Evolutionary conservation across 2,888 invertebrate species (phyloP), one percentile per base, ranked within the genome.

Genomic region (Cotesia congregata): DNA sequence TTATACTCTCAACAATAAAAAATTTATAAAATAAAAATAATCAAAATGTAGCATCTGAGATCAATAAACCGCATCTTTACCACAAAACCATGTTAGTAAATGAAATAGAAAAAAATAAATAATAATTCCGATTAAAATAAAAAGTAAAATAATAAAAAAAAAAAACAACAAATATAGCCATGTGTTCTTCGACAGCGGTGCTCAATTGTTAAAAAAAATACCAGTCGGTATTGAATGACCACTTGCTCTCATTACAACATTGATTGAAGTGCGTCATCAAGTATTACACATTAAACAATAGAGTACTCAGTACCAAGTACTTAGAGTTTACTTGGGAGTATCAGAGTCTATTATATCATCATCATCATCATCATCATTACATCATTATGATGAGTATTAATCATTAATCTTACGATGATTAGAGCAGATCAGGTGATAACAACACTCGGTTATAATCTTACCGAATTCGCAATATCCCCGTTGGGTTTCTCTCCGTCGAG

Each of bases 401-500:
- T 50, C 50, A 50, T 50, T 50, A 50, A 7, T 50, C 50, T 12
- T 50, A 50, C 12, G 9, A 9, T 9, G 9, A 50, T 50, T 50
- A 50, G 50, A 50, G 7, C 50, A 50, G 30, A 3, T 50, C 50
- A 12, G 7, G 12, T 50, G 9, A 50, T 50, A 50, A 12, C 12
- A 50, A 50, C 50, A 50, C 40, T 67, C 15, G 62, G 41, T 77
- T 64, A 72, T 60, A 75, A 64, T 77, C 89, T 90, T 88, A 89
- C 88, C 89, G 86, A 85, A 75, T 84, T 85, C 41, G 82, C 77
- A 77, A 87, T 86, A 74, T 87, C 87, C 73, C 87, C 87, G 86
- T 90, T 86, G 86, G 89, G 81, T 91, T 93, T 91, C 90, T 93
- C 92, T 81, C 94, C 93, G 87, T 95, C 95, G 86, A 95, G 94